These are phyloP conservation scores for Lepidocyrtinus sp. DNA, from an alignment of 2,888 invertebrate genomes.

Conservation along the genomic window DNA sequence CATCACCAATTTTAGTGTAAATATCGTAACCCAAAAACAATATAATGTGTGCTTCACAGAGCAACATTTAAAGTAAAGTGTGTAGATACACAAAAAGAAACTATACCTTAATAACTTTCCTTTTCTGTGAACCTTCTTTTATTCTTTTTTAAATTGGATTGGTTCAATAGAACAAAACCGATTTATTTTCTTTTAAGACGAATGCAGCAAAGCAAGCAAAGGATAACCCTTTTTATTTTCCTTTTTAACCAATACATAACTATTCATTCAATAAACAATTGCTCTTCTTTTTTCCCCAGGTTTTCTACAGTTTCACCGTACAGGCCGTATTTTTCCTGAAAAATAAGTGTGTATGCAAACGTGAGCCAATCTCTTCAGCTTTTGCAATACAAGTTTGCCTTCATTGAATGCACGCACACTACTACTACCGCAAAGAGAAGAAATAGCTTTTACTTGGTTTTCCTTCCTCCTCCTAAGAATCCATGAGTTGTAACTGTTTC, in stretches of 20 bases:
- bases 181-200: background rate
- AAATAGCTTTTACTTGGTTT: no score
- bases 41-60: background rate
- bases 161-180: constrained; percentile 22
- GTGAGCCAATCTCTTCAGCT: no score
- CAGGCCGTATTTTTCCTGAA: no score
- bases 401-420: no score
- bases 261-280: no score
- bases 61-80: background rate
- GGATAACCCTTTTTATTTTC: background rate
- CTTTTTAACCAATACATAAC: background rate
- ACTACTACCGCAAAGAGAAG: no score
- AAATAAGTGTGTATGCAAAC: background rate
- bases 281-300: no score
- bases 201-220: constrained; percentile 7
- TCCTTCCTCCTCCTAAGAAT: no score
- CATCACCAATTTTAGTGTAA: constrained; percentile 15
- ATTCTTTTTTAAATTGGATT: constrained; percentile 27
- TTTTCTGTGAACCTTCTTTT: constrained; percentile 24
- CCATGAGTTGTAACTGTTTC: no score
- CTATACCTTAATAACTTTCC: no score
- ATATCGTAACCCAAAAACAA: background rate
- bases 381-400: no score
- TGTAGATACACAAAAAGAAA: background rate
- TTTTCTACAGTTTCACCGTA: no score